Base-by-base conservation (phyloP, 2,113 vertebrate genomes). In the Theropithecus gelada region DNA sequence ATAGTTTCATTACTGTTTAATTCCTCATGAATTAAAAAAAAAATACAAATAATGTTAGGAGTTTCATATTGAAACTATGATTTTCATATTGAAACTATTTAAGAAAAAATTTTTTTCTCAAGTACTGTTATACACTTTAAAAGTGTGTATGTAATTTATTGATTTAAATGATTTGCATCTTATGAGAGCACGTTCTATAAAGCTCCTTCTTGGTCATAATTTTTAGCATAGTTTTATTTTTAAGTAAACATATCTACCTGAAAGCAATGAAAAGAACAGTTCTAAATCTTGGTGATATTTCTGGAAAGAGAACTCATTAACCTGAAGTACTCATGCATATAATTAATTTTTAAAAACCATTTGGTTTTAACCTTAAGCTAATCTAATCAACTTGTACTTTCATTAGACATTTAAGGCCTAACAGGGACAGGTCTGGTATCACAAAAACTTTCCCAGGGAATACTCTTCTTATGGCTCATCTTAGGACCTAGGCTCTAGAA, bases 211-310 rank as follows among this genome's bases (percentile, higher is more conserved):
- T 20, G 61, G 22, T 86, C 48, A 79, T 3, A 78, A 9, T 43
- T 89, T 93, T 89, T 59, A 81, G 30, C n/a, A 17, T 72, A 70
- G 18, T 70, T 94, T 43, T 78, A 70, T 16, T 75, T 94, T 43
- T 87, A 78, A 22, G 16, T 78, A 68, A 88, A 75, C 12, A 73
- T n/a, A 48, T 72, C 30, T 80, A 73, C 61, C 59, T 50, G 35
- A 70, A 89, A 89, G 35, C 45, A 86, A 89, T 92, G 83, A 93
- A 91, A 80, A 89, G 59, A 40, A 52, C 30, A 76, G 52, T n/a
- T 93, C 97, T 93, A 38, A 84, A 52, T 95, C 30, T 73, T 87
- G 76, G n/a, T 94, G 55, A 76, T 96, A 59, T 66, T 97, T 97
- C 94, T 76, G 38, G 73, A 83, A 92, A 95, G 80, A 95, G 13